phyloP scores from a whole-genome alignment of 2,797 vertebrate species.

The Oreochromis mossambicus region DNA sequence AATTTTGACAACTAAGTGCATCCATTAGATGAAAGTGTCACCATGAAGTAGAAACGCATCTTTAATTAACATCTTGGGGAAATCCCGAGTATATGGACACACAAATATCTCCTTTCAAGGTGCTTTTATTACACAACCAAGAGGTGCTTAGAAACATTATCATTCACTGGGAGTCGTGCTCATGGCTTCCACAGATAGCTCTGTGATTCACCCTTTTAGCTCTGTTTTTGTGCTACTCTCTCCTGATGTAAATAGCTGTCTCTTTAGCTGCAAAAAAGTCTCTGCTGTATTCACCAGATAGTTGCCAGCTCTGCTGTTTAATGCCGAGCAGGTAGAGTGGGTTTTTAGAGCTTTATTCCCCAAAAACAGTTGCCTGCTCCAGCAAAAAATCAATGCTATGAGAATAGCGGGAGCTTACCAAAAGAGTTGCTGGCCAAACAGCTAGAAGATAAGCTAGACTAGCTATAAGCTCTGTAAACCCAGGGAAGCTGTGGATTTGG shows the following conservation, averaged over 20 bases:
- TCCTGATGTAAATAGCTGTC: not conserved
- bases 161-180: not conserved
- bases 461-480: not conserved
- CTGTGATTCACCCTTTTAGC: not conserved
- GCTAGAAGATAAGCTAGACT: not conserved
- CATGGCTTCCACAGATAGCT: not conserved
- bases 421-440: not conserved
- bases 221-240: not conserved
- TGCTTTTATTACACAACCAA: not conserved
- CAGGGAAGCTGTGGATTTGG: not conserved
- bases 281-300: not conserved
- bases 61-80: not conserved
- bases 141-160: not conserved
- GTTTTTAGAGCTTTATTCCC: not conserved
- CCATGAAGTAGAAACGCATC: not conserved
- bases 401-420: not conserved
- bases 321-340: not conserved
- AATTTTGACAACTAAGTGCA: not conserved
- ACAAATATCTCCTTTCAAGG: not conserved
- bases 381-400: not conserved
- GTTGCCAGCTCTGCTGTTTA: not conserved
- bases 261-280: not conserved
- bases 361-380: not conserved
- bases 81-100: not conserved
- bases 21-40: not conserved